These are phyloP conservation scores for Otus sunia DNA, from an alignment of 2,113 vertebrate genomes.

Conservation along the genomic window DNA sequence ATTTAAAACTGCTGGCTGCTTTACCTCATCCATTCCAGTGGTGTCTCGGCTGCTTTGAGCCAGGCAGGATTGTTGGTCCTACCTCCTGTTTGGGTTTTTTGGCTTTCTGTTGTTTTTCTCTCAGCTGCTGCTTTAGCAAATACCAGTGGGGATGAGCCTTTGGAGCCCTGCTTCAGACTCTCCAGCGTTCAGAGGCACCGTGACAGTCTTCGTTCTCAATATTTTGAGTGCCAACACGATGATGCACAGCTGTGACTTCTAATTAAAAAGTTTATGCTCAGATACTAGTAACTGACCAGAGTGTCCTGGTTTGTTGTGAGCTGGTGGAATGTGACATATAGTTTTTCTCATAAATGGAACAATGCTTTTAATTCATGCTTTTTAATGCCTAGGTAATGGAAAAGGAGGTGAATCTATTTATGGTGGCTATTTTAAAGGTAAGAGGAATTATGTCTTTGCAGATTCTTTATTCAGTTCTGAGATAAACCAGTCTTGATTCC, in stretches of 20 bases:
- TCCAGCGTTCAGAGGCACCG: neutral
- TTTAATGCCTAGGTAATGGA: constrained; percentile 85
- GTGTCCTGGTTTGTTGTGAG: neutral
- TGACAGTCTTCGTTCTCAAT: neutral
- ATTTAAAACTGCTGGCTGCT: neutral
- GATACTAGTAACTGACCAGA: neutral
- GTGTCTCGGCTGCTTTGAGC: neutral
- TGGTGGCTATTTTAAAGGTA: constrained; percentile 99
- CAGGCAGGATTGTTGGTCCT: neutral
- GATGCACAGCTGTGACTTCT: neutral
- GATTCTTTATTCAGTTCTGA: constrained; percentile 62
- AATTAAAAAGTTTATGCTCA: neutral
- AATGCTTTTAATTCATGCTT: neutral
- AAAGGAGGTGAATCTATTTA: constrained; percentile 99
- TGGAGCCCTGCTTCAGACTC: neutral
- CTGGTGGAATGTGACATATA: neutral
- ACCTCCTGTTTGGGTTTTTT: neutral
- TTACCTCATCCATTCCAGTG: neutral
- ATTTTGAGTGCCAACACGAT: neutral
- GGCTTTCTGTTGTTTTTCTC: neutral
- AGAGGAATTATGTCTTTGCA: constrained; percentile 63
- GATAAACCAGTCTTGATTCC: constrained; percentile 67
- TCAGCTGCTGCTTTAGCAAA: neutral
- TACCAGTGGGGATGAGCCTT: neutral
- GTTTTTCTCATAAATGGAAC: neutral